Percentiles rank a stretch among this genome's conserved stretches.
Evolutionary conservation across 2,113 vertebrate species (phyloP).

Genomic region (Diphyllodes magnificus): DNA sequence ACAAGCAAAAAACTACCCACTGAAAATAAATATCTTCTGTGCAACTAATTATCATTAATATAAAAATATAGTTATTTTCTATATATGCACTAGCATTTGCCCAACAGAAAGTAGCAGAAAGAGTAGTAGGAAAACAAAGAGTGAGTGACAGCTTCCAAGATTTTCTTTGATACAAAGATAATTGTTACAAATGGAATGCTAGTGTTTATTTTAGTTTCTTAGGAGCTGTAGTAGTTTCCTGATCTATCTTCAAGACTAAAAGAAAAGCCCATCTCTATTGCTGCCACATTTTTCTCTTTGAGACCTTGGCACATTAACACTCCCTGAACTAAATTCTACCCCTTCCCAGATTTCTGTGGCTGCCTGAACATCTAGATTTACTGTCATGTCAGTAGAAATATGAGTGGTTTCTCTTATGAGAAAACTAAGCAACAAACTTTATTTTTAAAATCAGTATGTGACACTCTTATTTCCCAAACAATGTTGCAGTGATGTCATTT

Average conservation of each 20-base stretch:
- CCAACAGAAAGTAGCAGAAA: not conserved
- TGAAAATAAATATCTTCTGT: not conserved
- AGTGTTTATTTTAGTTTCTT: not conserved
- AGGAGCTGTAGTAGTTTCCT: not conserved
- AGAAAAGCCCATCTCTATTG: not conserved
- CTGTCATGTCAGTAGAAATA: not conserved
- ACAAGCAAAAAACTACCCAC: fast-evolving
- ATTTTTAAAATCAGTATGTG: not conserved
- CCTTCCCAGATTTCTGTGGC: not conserved
- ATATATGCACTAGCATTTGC: not conserved
- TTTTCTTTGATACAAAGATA: not conserved
- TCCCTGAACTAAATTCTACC: not conserved
- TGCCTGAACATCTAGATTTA: not conserved
- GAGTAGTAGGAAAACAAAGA: not conserved
- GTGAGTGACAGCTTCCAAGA: not conserved
- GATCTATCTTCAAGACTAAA: not conserved
- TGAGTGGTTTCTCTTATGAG: not conserved
- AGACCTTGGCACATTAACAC: not conserved
- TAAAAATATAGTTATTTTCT: not conserved
- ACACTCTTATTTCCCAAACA: not conserved
- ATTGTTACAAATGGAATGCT: not conserved
- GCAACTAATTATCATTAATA: not conserved
- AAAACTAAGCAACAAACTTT: not conserved
- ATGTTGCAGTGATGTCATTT: not conserved
- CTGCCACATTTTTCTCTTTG: not conserved